Conservation (phyloP, 2,888 invertebrate genomes). For the Meliscaeva auricollis region DNA sequence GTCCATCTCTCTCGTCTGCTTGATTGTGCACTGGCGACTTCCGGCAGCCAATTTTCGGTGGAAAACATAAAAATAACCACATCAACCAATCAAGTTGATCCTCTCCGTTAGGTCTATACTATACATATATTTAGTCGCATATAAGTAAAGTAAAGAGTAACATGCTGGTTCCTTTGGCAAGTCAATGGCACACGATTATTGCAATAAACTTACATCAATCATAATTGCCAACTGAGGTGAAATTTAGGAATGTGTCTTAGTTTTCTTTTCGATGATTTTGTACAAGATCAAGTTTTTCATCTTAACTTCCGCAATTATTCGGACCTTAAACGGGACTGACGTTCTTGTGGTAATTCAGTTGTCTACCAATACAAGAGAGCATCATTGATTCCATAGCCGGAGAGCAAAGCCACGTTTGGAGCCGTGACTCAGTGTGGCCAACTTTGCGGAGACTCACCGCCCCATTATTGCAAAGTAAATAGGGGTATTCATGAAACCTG, state of each 20-base stretch:
- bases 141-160: conserved; percentile 39
- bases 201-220: conserved; percentile 4
- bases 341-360: no score
- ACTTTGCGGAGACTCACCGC: no score
- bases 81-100: conserved; percentile 10
- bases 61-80: conserved; percentile 38
- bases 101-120: background rate
- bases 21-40: conserved; percentile 34
- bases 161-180: conserved; percentile 37
- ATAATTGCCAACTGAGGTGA: conserved; percentile 17
- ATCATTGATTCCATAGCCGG: no score
- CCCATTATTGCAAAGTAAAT: no score
- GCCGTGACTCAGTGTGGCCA: no score
- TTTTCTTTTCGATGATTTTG: background rate
- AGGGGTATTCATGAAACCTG: no score
- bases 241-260: background rate
- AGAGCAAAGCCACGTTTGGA: no score
- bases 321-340: no score
- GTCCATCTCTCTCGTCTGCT: conserved; percentile 3
- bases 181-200: conserved; percentile 26
- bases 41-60: conserved; percentile 42
- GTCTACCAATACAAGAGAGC: no score
- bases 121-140: background rate
- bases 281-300: no score
- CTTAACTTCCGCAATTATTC: no score